Evolutionary conservation across 2,113 vertebrate species (phyloP), one percentile per base, ranked within the genome.

Genomic region (Etheostoma spectabile): DNA sequence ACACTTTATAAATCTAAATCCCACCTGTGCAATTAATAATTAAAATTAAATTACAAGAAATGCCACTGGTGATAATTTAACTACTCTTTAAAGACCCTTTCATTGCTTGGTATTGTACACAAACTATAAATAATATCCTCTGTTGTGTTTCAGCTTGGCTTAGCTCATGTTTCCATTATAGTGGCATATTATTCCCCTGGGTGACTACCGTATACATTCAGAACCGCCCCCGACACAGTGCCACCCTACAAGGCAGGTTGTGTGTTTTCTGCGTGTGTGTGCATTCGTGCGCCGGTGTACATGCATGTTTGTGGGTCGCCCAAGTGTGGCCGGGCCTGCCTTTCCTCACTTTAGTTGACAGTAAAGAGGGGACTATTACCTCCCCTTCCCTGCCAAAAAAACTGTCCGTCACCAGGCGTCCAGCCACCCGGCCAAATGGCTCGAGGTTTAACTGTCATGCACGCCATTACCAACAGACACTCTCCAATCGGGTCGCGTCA

Each of bases 341-440:
- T 89, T 86, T 86, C 74, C 85, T 91, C 83, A 92, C 73, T 86
- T 74, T 70, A 57, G 77, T 67, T 89, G 85, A 89, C 82, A 85
- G 67, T 88, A 77, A 75, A 88, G 87, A 79, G 78, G 59, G 74
- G 85, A 86, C 74, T 18, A 76, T 91, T 86, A 86, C 89, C 82
- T 80, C 86, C 77, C 55, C 4, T 60, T 80, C 66, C 49, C 64
- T 77, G 46, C 38, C 1, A 30, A 3, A 42, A 42, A 66, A 53
- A 49, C 78, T 62, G 51, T 74, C 55, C 13, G 86, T 90, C n/a
- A 91, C 92, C 90, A 93, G 77, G 86, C 86, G n/a, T 72, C 85
- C 33, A 48, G 74, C 69, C 83, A 74, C 73, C 67, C 51, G 80
- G 21, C 38, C 67, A 69, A 88, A 88, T 64, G 64, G 48, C 74